phyloP scores from a whole-genome alignment of 2,888 invertebrate species.

The Neria commutata region DNA sequence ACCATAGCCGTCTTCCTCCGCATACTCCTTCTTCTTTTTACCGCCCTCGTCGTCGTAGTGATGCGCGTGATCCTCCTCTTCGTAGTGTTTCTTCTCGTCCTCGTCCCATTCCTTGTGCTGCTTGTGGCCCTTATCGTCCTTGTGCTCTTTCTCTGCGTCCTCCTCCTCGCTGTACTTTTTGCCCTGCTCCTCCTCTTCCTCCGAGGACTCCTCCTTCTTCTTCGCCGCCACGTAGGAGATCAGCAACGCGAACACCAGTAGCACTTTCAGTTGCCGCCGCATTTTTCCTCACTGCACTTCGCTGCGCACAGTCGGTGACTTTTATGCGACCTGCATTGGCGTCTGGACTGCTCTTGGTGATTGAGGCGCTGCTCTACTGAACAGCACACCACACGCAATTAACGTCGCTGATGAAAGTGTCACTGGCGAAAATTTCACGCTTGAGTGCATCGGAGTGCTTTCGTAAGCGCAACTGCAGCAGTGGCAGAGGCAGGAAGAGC shows the following conservation, averaged over 20 bases:
- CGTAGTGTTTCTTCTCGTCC: slow-evolving; percentile 78
- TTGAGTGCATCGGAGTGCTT: slow-evolving; percentile 17
- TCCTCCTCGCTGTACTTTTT: slow-evolving; percentile 55
- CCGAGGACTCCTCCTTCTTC: slow-evolving; percentile 53
- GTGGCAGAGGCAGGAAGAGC: not conserved
- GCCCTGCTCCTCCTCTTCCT: slow-evolving; percentile 57
- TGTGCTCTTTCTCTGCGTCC: slow-evolving; percentile 67
- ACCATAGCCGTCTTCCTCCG: slow-evolving; percentile 76
- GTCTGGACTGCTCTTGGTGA: not conserved
- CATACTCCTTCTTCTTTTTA: slow-evolving; percentile 81
- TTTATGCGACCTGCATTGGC: not conserved
- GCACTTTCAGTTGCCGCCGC: slow-evolving; percentile 44
- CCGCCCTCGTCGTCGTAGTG: slow-evolving; percentile 80
- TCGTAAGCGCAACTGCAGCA: not conserved
- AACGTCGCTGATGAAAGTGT: slow-evolving; percentile 23
- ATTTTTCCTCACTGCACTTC: slow-evolving; percentile 25
- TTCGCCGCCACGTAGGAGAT: slow-evolving; percentile 44
- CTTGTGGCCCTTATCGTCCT: slow-evolving; percentile 81
- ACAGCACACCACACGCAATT: slow-evolving; percentile 22
- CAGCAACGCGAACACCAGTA: slow-evolving; percentile 49
- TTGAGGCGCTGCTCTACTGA: not conserved
- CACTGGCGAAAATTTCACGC: slow-evolving; percentile 27
- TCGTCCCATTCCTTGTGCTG: slow-evolving; percentile 78
- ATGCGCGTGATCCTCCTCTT: slow-evolving; percentile 78
- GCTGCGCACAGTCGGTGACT: not conserved